Base-by-base conservation (phyloP, 2,888 invertebrate species). In the Cybosia mesomella region DNA sequence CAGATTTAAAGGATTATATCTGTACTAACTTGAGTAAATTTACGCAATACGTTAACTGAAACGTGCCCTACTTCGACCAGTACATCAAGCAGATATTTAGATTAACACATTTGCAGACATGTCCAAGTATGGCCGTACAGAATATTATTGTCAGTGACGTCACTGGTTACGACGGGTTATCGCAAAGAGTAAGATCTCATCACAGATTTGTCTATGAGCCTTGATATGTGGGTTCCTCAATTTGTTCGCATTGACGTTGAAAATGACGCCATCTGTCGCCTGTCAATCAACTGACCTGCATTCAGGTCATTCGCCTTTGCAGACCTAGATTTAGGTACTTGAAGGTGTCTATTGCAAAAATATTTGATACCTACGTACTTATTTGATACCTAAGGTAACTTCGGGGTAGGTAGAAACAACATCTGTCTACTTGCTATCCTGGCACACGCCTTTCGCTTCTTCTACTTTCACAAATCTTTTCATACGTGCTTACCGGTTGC, bases 201-300 rank as follows among this genome's bases (percentile, higher is more conserved):
- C 91, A 86, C 77, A 87, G 90, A 90, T 90, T 88, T 83, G 87
- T 87, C 88, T 89, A 91, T 83, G 74, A 87, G 87, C 73, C 85
- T 87, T 90, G 90, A 90, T 92, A 89, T 89, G 89, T 89, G 84
- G 88, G 89, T 89, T 92, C 92, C 92, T 92, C 92, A 93, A 94
- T 93, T 92, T 90, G 85, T 84, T 82, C 79, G 79, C 82, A 85
- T 87, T 86, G 87, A 87, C 85, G 85, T 82, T 75, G 83, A 75
- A 75, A 79, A 85, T 88, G 87, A 90, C 87, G 88, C 82, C 89
- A 87, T 85, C 84, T 80, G 83, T 85, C 87, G 86, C 81, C 83
- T 89, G 88, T 91, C 88, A 85, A 91, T 91, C 87, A 88, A 87
- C 91, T 92, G 91, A 90, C 91, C 92, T 86, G 91, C 80, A 87